These are phyloP conservation scores for Hoplostethus atlanticus DNA, from an alignment of 2,797 vertebrate species.

Conservation along the genomic window DNA sequence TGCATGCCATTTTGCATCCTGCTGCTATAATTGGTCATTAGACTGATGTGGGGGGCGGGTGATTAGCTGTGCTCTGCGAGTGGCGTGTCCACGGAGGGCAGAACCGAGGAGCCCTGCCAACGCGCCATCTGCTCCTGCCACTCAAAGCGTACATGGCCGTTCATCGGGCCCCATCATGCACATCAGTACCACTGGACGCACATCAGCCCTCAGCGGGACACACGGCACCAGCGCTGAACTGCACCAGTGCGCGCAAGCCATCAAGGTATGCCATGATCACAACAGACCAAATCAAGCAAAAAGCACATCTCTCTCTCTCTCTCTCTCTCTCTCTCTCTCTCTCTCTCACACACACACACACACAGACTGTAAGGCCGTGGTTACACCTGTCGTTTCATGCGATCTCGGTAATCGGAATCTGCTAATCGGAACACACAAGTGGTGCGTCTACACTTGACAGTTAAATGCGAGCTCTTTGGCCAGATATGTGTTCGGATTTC, in stretches of 20 bases:
- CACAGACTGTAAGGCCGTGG: not conserved
- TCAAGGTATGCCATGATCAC: slow-evolving; percentile 21
- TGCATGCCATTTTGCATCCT: slow-evolving; percentile 19
- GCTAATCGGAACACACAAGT: too few relatives aligned
- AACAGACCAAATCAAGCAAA: slow-evolving; percentile 12
- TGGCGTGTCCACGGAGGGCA: slow-evolving; percentile 60
- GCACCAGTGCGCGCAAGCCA: slow-evolving; percentile 18
- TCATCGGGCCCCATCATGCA: slow-evolving; percentile 65
- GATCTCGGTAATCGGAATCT: too few relatives aligned
- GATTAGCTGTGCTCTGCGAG: slow-evolving; percentile 56
- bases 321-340: slow-evolving; percentile 1
- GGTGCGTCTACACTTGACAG: too few relatives aligned
- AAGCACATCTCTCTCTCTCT: not conserved
- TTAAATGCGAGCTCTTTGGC: too few relatives aligned
- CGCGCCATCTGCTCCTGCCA: slow-evolving; percentile 73
- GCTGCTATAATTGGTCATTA: slow-evolving; percentile 57
- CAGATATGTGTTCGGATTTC: too few relatives aligned
- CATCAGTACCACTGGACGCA: slow-evolving; percentile 53
- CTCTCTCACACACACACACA: not conserved
- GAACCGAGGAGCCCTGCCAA: slow-evolving; percentile 54
- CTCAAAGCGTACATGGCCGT: slow-evolving; percentile 57
- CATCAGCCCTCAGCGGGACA: slow-evolving; percentile 58
- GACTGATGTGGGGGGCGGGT: slow-evolving; percentile 27
- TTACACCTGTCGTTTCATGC: too few relatives aligned
- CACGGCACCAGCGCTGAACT: slow-evolving; percentile 44